Evolutionary conservation across 2,113 vertebrate species (phyloP).

Genomic region (Campylorhamphus procurvoides): DNA sequence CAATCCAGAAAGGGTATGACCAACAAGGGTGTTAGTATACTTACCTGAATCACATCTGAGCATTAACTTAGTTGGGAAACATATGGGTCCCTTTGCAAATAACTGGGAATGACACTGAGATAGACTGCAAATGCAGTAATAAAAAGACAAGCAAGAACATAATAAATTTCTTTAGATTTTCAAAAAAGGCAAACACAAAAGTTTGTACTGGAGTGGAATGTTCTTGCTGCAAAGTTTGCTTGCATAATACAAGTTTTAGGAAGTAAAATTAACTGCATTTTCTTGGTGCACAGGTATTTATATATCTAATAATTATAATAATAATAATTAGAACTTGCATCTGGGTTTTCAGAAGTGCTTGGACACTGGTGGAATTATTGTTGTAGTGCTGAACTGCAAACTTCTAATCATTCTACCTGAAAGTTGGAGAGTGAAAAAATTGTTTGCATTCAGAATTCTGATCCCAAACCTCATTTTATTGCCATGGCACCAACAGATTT

Average conservation of each 20-base stretch:
- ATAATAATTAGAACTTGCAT: neutral
- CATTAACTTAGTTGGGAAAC: neutral
- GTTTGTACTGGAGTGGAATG: neutral
- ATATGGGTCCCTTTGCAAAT: neutral
- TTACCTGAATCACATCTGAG: neutral
- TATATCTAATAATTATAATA: neutral
- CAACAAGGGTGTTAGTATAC: neutral
- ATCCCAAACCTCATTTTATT: neutral
- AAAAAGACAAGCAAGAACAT: neutral
- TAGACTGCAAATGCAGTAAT: neutral
- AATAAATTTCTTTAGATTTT: neutral
- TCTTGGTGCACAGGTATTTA: neutral
- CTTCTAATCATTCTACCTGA: neutral
- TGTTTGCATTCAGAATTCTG: neutral
- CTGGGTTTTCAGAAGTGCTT: neutral
- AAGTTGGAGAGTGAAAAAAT: neutral
- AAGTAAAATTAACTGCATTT: neutral
- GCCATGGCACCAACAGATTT: neutral
- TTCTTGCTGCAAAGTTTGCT: neutral
- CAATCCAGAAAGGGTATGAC: neutral
- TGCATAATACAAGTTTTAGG: neutral
- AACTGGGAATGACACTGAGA: neutral
- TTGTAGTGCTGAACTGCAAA: neutral
- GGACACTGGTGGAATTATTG: neutral
- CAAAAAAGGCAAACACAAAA: neutral